phyloP scores from a whole-genome alignment of 2,113 vertebrate genomes.

The Diphyllodes magnificus region DNA sequence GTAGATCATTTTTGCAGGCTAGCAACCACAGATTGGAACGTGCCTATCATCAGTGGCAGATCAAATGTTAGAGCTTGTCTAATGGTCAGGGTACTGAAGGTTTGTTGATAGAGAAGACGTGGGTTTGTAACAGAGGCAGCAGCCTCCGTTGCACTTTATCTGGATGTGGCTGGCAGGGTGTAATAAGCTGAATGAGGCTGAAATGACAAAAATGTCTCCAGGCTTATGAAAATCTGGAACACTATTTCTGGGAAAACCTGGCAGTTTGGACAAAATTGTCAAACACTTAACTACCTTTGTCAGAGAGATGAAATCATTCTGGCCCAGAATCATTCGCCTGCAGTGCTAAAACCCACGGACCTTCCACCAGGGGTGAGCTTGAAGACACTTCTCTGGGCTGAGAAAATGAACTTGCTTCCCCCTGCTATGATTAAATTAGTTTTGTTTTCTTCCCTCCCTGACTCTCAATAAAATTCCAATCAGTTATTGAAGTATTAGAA shows the following conservation, averaged over 20 bases:
- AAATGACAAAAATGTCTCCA: slow-evolving; percentile 57
- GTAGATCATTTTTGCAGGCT: slow-evolving; percentile 43
- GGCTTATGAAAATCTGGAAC: slow-evolving; percentile 42
- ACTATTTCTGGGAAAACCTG: slow-evolving; percentile 37
- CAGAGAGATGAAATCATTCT: not conserved
- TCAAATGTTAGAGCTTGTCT: slow-evolving; percentile 40
- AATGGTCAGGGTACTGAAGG: not conserved
- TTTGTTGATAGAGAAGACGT: slow-evolving; percentile 7
- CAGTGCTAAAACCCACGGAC: not conserved
- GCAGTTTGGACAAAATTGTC: slow-evolving; percentile 52
- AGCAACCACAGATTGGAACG: slow-evolving; percentile 50
- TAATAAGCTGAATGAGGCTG: slow-evolving; percentile 49
- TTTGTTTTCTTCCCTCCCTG: not conserved
- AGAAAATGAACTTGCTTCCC: not conserved
- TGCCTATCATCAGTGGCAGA: slow-evolving; percentile 33
- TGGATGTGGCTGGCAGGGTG: slow-evolving; percentile 43
- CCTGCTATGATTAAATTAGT: not conserved
- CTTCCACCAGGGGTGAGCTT: not conserved
- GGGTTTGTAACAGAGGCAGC: not conserved
- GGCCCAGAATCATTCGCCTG: not conserved
- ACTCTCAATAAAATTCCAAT: not conserved
- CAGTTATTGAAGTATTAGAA: not conserved
- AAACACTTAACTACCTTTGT: slow-evolving; percentile 50
- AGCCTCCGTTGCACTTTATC: slow-evolving; percentile 26
- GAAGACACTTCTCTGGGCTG: not conserved